Percentiles rank a stretch among this genome's conserved stretches.
phyloP scores from a whole-genome alignment of 1,140 invertebrate species.

The Drosophila serrata region DNA sequence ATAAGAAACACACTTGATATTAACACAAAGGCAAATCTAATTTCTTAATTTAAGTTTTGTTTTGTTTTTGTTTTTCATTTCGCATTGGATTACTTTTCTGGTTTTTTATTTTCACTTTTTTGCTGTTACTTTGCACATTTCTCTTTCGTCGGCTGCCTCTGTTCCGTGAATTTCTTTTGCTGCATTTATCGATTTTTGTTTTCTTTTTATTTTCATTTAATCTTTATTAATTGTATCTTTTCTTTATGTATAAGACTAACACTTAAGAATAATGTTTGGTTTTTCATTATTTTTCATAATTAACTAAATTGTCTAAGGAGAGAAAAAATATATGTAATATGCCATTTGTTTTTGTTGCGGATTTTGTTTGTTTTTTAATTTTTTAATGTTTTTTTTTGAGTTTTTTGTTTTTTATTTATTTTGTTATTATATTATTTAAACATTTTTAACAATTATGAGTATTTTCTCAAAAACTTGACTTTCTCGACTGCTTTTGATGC shows the following conservation, averaged over 20 bases:
- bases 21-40: slow-evolving; percentile 74
- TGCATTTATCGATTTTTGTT: slow-evolving; percentile 31
- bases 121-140: slow-evolving; percentile 51
- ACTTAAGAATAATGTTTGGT: slow-evolving; percentile 75
- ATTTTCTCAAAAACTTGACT: slow-evolving; percentile 79
- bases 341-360: slow-evolving; percentile 43
- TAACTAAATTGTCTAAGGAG: slow-evolving; percentile 84
- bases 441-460: slow-evolving; percentile 80
- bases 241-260: slow-evolving; percentile 82
- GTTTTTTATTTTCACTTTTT: slow-evolving; percentile 29
- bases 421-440: slow-evolving; percentile 64
- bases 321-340: slow-evolving; percentile 76
- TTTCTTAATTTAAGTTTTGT: slow-evolving; percentile 64
- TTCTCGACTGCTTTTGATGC: slow-evolving; percentile 45
- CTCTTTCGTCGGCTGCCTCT: slow-evolving; percentile 28
- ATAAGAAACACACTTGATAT: slow-evolving; percentile 64
- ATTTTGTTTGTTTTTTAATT: slow-evolving; percentile 45
- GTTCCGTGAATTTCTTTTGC: slow-evolving; percentile 56
- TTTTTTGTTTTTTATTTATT: slow-evolving; percentile 20
- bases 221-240: slow-evolving; percentile 50
- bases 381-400: slow-evolving; percentile 34
- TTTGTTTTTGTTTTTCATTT: slow-evolving; percentile 25
- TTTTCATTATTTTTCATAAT: slow-evolving; percentile 70
- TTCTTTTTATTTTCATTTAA: slow-evolving; percentile 16
- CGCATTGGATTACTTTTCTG: slow-evolving; percentile 38